Evolutionary conservation across 2,797 vertebrate species (phyloP), one percentile per base, ranked within the genome.

Genomic region (Kryptolebias ocellatus): DNA sequence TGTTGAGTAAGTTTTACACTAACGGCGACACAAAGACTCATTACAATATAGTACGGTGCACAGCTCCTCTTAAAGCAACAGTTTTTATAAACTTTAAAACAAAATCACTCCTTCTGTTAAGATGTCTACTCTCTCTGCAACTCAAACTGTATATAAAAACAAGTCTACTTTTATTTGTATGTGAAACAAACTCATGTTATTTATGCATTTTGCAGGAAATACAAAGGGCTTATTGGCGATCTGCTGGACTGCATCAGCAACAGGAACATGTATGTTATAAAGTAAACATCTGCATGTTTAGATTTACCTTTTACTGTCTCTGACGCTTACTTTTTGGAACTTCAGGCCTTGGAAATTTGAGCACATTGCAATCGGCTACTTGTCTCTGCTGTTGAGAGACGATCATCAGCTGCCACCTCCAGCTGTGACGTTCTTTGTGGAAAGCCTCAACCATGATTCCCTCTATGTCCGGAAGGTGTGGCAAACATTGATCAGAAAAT

Each of bases 281-380:
- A 67, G 4, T 64, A 53, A 16, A 16, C 17, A 9, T 59, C 42
- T 53, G 9, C 11, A 60, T 37, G 2, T 47, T 45, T 27, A 1
- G 4, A 27, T 67, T n/a, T 37, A 24, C 31, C 18, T 46, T n/a
- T 50, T 7, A 16, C n/a, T 24, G 4, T 29, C 20, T 67, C 1
- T 71, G 66, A 76, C 37, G 27, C 17, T 17, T 50, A 1, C 4
- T 74, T 42, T 53, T 50, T 57, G 2, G 17, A 73, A 11, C 20
- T 46, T 53, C 37, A 98, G 98, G 78, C 97, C 97, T 46, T 99
- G 97, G 98, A 99, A 99, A 87, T 99, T 98, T 3, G 97, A 99
- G 80, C 98, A 99, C 80, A 96, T 98, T 76, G 88, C 96, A 45
- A 97, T 99, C 46, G 96, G 97, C 24, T 97, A 98, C 84, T 89